Base-by-base conservation (phyloP, 2,113 vertebrate species). In the Indicator indicator region DNA sequence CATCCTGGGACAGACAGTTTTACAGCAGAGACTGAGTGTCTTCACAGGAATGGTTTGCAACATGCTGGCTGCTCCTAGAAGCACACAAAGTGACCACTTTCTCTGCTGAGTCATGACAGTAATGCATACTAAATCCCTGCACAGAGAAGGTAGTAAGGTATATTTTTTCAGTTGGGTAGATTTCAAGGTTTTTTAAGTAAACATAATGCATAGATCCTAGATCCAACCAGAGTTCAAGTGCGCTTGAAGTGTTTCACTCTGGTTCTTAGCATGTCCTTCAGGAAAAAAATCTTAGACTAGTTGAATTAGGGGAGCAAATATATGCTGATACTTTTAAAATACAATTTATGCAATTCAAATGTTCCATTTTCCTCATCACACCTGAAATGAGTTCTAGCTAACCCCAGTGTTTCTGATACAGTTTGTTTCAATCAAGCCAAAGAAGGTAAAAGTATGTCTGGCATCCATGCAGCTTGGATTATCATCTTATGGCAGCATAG, bases 401-500 rank as follows among this genome's bases (percentile, higher is more conserved):
- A 68, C 64, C 83, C 24, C 50, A 76, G 16, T 23, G 21, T 94
- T 96, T 95, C 80, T 91, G 75, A 93, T 79, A 90, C 44, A 83
- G 59, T 90, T 95, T 91, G 59, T 90, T 95, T 91, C 70, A 71
- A 21, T 69, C 94, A 82, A 68, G 58, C 89, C 88, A 97, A 96
- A 90, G 87, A 97, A 97, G 93, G 96, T 74, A 96, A 94, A 97
- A 97, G 73, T 95, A 97, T 98, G 97, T 28, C 69, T 87, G 95
- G 96, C 86, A 97, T 97, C 92, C 96, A 80, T 80, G 83, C 83
- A 86, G 89, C 90, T 93, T 85, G 91, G 64, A 97, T 97, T 98
- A 98, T 98, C 97, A 97, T 96, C 89, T 97, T 97, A 97, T 93
- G 97, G 95, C 95, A 97, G 93, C 96, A 97, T 95, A 96, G 95